Base-by-base conservation (phyloP, 2,113 vertebrate species). In the Myanophis thanlyinensis region DNA sequence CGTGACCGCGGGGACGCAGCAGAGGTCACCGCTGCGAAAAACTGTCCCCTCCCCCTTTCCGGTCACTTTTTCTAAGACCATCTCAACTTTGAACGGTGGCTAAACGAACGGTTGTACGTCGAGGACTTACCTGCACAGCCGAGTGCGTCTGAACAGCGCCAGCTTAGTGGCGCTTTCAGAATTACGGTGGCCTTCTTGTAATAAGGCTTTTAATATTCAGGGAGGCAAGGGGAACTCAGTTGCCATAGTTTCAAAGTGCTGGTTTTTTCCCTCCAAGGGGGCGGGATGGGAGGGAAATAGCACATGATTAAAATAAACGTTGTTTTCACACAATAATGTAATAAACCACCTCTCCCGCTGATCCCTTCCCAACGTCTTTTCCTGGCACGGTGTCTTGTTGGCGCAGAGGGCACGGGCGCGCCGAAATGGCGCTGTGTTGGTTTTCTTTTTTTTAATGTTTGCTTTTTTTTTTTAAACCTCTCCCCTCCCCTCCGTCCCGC, bases 181-280 rank as follows among this genome's bases (percentile, higher is more conserved):
- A 22, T 89, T 9, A 6, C 53, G 10, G 4, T n/a, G 10, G 46
- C 12, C 54, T 15, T 6, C 67, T 30, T 18, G 5, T n/a, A 56
- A 48, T 48, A 46, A n/a, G 47, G 44, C 44, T 47, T 48, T 22
- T 35, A 35, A 35, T 59, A 54, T 46, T 47, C 52, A 89, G 30
- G 53, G 11, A 46, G 53, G 40, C 35, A 25, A 18, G 27, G 3
- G 30, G 2, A 23, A 25, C n/a, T 7, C 18, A 25, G 44, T 90
- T 90, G 62, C 62, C 62, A 73, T 80, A 80, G 89, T 90, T 90
- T 90, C 89, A 80, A 73, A 90, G n/a, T 80, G 10, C 9, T 80
- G 47, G 48, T 73, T 90, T 90, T 59, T 49, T n/a, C n/a, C 47
- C 40, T 44, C 80, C 15, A 30, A 51, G 48, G 4, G 11, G 89